A percentile compares a stretch with the other conserved stretches of the same genome.
Evolutionary conservation across 1,140 invertebrate genomes (phyloP).

Genomic region (Leucophenga varia): DNA sequence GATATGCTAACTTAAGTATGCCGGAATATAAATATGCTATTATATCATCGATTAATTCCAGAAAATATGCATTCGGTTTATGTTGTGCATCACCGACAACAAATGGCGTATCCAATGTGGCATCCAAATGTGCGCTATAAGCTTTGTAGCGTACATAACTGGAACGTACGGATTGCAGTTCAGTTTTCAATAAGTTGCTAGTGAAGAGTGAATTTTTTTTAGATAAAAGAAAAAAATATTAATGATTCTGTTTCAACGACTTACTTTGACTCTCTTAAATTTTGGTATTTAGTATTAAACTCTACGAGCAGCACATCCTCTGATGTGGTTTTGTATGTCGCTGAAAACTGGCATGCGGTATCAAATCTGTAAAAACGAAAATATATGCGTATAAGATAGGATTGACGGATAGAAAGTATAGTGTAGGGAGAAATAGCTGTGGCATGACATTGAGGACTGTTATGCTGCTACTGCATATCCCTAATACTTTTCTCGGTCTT

Average conservation of each 20-base stretch:
- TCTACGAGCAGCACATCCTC: slow-evolving; percentile 11
- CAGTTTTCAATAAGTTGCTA: background rate
- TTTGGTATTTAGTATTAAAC: slow-evolving; percentile 7
- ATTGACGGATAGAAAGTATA: too few species aligned
- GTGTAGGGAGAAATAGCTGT: too few species aligned
- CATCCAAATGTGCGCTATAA: slow-evolving; percentile 1
- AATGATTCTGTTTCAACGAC: too few species aligned
- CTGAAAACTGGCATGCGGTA: slow-evolving; percentile 4
- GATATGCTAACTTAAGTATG: slow-evolving; percentile 9
- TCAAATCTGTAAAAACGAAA: slow-evolving; percentile 1
- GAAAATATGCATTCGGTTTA: slow-evolving; percentile 13
- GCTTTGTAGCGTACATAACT: slow-evolving; percentile 7
- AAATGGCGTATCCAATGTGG: slow-evolving; percentile 2
- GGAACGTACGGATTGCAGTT: background rate
- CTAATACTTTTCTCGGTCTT: too few species aligned
- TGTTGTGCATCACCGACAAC: slow-evolving; percentile 14
- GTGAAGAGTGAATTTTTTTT: too few species aligned
- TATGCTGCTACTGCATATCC: too few species aligned
- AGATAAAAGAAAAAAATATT: too few species aligned
- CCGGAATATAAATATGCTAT: slow-evolving; percentile 12
- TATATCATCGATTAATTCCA: slow-evolving; percentile 13
- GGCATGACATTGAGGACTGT: too few species aligned
- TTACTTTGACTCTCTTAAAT: slow-evolving; percentile 1
- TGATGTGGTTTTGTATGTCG: slow-evolving; percentile 1
- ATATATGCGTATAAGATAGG: too few species aligned